Evolutionary conservation across 2,113 vertebrate genomes (phyloP).

Genomic region (Crotophaga sulcirostris): DNA sequence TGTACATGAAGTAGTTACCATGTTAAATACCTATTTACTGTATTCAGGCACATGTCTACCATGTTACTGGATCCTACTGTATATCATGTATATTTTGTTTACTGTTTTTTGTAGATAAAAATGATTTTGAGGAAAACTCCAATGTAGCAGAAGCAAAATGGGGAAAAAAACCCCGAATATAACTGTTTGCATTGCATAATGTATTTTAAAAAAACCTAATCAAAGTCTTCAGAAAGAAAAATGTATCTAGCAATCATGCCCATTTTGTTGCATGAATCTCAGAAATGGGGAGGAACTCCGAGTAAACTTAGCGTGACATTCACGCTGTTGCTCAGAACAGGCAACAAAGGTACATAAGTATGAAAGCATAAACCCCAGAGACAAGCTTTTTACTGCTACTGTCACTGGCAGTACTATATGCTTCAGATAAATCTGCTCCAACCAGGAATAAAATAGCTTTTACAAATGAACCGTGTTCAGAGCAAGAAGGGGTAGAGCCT

Average conservation of each 20-base stretch:
- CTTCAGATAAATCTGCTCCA: neutral
- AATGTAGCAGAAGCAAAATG: neutral
- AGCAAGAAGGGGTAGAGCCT: neutral
- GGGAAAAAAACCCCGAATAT: fast-evolving
- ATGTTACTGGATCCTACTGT: neutral
- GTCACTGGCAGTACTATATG: neutral
- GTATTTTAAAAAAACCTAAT: neutral
- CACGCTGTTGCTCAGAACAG: neutral
- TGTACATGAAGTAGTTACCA: neutral
- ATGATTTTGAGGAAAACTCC: neutral
- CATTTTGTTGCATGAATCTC: neutral
- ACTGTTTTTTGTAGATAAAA: neutral
- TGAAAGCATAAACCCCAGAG: neutral
- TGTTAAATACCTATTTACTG: neutral
- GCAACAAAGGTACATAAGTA: neutral
- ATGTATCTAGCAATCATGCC: neutral
- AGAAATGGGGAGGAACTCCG: neutral
- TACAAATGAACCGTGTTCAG: fast-evolving
- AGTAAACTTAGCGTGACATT: neutral
- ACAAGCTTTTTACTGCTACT: neutral
- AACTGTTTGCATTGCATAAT: neutral
- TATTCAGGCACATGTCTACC: neutral
- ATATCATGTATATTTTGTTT: neutral
- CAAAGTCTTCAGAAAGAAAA: neutral
- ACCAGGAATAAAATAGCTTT: neutral